Conservation (phyloP, 2,797 vertebrate genomes). For the Epinephelus coioides region DNA sequence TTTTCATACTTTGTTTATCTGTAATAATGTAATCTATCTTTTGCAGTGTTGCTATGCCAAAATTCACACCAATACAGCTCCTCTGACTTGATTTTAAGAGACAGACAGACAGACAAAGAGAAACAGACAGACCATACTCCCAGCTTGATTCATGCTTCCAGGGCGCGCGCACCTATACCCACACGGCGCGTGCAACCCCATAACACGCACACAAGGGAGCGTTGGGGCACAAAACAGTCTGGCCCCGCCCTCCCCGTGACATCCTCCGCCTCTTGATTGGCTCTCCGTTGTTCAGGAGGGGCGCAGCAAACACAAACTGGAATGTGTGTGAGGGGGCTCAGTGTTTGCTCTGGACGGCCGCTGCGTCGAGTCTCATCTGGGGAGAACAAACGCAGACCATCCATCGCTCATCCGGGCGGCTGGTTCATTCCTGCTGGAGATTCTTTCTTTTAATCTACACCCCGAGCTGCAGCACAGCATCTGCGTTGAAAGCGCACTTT, state of each 20-base stretch:
- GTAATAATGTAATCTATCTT: neutral
- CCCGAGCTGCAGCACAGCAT: neutral
- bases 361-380: neutral
- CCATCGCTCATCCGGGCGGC: neutral
- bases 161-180: neutral
- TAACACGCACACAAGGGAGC: neutral
- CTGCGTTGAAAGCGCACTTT: slow-evolving; percentile 11
- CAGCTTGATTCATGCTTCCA: slow-evolving; percentile 17
- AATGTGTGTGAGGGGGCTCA: slow-evolving; percentile 57
- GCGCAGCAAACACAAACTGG: slow-evolving; percentile 75
- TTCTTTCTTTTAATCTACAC: neutral
- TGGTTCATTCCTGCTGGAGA: slow-evolving; percentile 6
- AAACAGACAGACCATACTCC: slow-evolving; percentile 5
- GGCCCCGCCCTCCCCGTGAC: slow-evolving; percentile 67
- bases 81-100: neutral
- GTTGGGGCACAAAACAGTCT: neutral
- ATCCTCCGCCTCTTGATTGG: slow-evolving; percentile 78
- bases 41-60: neutral
- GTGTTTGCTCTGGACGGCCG: slow-evolving; percentile 56
- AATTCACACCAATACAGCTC: neutral
- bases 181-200: slow-evolving; percentile 12
- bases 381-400: slow-evolving; percentile 14
- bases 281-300: slow-evolving; percentile 61
- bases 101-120: slow-evolving; percentile 14
- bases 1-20: neutral